phyloP scores from a whole-genome alignment of 2,797 vertebrate species.

The Argyrosomus regius region DNA sequence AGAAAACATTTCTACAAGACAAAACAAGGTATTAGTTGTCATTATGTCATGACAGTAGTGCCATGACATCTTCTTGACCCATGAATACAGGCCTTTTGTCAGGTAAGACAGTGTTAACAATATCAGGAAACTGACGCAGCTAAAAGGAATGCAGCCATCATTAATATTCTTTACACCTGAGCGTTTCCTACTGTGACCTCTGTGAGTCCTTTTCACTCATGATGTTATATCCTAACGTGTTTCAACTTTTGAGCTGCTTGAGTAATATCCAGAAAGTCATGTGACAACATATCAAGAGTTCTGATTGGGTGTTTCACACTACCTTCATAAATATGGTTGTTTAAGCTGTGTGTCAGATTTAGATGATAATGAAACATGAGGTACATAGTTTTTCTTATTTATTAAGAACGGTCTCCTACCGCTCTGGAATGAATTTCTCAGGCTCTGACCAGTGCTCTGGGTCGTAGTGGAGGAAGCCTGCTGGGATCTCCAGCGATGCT shows the following conservation, averaged over 20 bases:
- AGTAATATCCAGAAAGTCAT: neutral
- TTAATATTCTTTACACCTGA: no score
- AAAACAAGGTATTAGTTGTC: no score
- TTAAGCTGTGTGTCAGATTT: neutral
- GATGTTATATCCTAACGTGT: no score
- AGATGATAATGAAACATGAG: neutral
- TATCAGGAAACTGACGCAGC: no score
- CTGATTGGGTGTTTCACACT: neutral
- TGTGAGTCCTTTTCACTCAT: no score
- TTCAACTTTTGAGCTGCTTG: no score
- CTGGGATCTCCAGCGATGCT: conserved; percentile 88
- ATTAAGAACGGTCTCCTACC: conserved; percentile 75
- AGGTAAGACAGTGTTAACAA: no score
- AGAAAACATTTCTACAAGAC: neutral
- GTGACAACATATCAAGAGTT: neutral
- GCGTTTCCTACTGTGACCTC: no score
- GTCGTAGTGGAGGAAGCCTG: conserved; percentile 91
- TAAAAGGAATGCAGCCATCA: no score
- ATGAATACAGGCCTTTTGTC: no score
- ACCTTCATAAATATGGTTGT: neutral
- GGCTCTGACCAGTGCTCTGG: conserved; percentile 92
- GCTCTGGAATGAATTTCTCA: conserved; percentile 92
- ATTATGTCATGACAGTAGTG: no score
- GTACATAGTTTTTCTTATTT: neutral
- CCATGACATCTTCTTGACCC: neutral